These are phyloP conservation scores for Suncus etruscus DNA, from an alignment of 2,113 vertebrate genomes.

Conservation along the genomic window DNA sequence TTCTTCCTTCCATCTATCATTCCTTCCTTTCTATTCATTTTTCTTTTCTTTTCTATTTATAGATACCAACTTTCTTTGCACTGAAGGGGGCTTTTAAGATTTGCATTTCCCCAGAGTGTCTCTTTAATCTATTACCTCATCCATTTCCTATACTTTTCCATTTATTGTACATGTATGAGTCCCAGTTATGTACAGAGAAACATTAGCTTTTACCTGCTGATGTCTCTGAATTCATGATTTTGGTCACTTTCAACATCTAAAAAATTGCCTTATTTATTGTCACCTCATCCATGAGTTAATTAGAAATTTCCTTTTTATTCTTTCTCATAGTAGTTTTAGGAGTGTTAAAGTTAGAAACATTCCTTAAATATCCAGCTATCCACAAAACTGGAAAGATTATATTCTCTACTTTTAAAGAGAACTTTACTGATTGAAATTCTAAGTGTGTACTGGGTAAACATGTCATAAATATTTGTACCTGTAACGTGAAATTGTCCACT, in stretches of 20 bases:
- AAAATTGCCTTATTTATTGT: neutral
- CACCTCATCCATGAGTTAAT: neutral
- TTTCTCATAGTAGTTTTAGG: neutral
- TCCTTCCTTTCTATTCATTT: neutral
- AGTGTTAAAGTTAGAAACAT: neutral
- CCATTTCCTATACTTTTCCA: neutral
- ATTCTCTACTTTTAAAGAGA: neutral
- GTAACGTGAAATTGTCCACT: constrained; percentile 32
- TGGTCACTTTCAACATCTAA: neutral
- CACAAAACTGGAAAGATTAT: neutral
- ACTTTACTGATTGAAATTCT: neutral
- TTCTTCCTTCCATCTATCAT: too few species aligned
- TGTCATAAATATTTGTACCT: neutral
- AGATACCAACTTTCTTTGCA: neutral
- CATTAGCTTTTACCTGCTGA: neutral
- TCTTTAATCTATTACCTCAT: neutral
- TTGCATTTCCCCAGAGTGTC: neutral
- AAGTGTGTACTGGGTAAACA: neutral
- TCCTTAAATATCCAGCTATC: neutral
- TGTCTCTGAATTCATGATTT: neutral
- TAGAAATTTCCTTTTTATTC: neutral
- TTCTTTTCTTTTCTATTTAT: neutral
- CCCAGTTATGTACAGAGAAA: neutral
- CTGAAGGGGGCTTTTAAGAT: neutral
- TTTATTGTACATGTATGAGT: neutral